These are phyloP conservation scores for Adoxophyes honmai DNA, from an alignment of 1,140 invertebrate genomes.

Conservation along the genomic window DNA sequence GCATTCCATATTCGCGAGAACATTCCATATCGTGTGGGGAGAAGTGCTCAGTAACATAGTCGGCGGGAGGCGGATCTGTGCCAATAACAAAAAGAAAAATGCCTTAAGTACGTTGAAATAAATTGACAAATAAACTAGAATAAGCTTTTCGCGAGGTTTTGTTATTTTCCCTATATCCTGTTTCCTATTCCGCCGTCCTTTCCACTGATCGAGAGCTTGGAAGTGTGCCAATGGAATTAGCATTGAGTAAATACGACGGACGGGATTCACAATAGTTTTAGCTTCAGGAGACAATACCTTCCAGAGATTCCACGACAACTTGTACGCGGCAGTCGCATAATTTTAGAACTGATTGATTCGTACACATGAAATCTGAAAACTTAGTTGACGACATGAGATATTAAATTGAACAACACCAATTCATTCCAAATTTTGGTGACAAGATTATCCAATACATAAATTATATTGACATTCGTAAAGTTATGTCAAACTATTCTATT, in stretches of 20 bases:
- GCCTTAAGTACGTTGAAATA: constrained; percentile 67
- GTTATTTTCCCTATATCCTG: constrained; percentile 33
- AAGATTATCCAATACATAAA: too few relatives aligned
- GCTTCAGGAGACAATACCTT: too few relatives aligned
- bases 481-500: too few relatives aligned
- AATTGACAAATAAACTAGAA: constrained; percentile 72
- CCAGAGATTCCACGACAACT: neutral
- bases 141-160: constrained; percentile 67
- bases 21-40: constrained; percentile 54
- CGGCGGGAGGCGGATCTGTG: constrained; percentile 60
- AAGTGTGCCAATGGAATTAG: neutral
- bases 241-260: neutral
- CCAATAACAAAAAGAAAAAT: constrained; percentile 66
- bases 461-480: too few relatives aligned
- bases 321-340: too few relatives aligned
- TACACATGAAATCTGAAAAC: too few relatives aligned
- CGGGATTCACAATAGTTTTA: too few relatives aligned
- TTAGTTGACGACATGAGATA: too few relatives aligned
- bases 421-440: too few relatives aligned
- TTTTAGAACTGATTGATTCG: too few relatives aligned
- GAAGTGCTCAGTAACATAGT: constrained; percentile 45
- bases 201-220: neutral
- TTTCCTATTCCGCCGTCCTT: neutral
- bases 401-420: too few relatives aligned
- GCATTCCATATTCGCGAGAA: constrained; percentile 52